These are phyloP conservation scores for Zaprionus capensis DNA, from an alignment of 1,140 invertebrate genomes.

Conservation along the genomic window DNA sequence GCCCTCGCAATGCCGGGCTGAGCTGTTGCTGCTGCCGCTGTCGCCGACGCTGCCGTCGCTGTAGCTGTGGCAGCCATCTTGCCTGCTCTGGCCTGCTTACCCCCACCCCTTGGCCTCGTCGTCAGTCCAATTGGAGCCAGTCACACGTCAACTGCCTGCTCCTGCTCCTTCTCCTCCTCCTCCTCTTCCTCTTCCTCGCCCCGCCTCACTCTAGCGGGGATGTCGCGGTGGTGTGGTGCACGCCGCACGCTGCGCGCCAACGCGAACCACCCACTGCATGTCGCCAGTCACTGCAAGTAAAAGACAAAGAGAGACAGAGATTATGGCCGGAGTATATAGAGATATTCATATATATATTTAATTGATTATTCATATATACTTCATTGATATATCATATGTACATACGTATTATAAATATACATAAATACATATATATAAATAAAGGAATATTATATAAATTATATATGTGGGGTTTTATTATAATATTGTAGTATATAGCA, in stretches of 20 bases:
- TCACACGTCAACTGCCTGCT: background rate
- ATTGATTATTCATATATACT: background rate
- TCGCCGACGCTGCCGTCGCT: background rate
- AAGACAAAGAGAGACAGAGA: background rate
- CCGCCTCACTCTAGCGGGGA: constrained; percentile 49
- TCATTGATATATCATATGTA: too few relatives aligned
- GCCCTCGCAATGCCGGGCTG: constrained; percentile 3
- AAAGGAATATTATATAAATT: too few relatives aligned
- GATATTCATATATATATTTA: background rate
- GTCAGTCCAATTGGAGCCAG: constrained; percentile 11
- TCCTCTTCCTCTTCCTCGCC: too few relatives aligned
- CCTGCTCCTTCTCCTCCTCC: background rate
- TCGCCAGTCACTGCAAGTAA: constrained; percentile 38
- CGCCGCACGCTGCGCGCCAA: constrained; percentile 50
- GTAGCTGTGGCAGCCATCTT: constrained; percentile 7
- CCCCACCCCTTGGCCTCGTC: background rate
- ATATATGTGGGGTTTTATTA: too few relatives aligned
- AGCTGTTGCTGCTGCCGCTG: constrained; percentile 13
- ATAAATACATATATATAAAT: too few relatives aligned
- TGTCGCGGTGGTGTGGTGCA: constrained; percentile 43
- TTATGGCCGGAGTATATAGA: background rate
- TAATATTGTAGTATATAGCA: too few relatives aligned
- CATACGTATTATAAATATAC: too few relatives aligned
- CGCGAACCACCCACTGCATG: constrained; percentile 56
- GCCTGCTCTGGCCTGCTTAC: background rate